Base-by-base conservation (phyloP, 1,140 invertebrate genomes). In the Phymastichus coffea region DNA sequence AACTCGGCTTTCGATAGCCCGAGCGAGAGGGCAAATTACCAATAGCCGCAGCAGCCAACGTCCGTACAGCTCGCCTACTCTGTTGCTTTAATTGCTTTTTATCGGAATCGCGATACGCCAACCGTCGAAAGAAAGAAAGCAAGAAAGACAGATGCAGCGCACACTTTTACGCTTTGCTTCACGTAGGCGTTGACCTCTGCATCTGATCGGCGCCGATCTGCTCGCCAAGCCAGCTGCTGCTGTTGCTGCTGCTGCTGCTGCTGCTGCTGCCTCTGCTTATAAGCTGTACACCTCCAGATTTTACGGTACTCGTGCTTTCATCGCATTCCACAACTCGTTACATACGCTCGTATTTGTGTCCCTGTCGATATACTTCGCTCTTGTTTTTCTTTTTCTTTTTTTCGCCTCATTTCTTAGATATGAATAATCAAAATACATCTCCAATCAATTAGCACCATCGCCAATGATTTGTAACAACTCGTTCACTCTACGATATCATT, bases 31-130 rank as follows among this genome's bases (percentile, higher is more conserved):
- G 43, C 38, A 48, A 54, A 55, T 58, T 49, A 56, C 43, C 47
- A 63, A 66, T 51, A 55, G 53, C 51, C 37, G 30, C 26, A 25
- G 38, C 7, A 30, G 43, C 15, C 4, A 9, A 49, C 46, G 35
- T 19, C 19, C 19, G 47, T 37, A n/a, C n/a, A n/a, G n/a, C n/a
- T n/a, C n/a, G n/a, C n/a, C n/a, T n/a, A n/a, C n/a, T n/a, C n/a
- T 62, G 66, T 66, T 61, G 49, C 55, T 65, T 66, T 66, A 68
- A 66, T 68, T 68, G 65, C 55, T 63, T 66, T 66, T 68, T 68
- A 68, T 68, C 63, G 61, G 60, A 63, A 65, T 66, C 63, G 55
- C 55, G 59, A 49, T 52, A 61, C 37, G 59, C n/a, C n/a, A n/a
- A n/a, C n/a, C n/a, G n/a, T n/a, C n/a, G n/a, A n/a, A n/a, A n/a